Conservation (phyloP, 2,113 vertebrate species). For the Alces alces region DNA sequence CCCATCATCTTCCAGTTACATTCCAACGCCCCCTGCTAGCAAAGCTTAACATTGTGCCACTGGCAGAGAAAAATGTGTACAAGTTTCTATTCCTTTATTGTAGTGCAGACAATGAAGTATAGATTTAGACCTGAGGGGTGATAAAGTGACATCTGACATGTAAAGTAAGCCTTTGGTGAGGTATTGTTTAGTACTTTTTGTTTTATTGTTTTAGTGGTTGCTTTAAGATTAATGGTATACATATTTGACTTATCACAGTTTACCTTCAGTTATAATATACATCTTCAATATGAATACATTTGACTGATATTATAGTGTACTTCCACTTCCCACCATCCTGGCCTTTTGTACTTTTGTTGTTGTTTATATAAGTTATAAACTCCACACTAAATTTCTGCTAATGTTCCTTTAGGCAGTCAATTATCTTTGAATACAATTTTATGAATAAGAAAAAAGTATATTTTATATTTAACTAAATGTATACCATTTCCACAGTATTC, state of each 20-base stretch:
- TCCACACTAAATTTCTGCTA: background rate
- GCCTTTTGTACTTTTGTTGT: background rate
- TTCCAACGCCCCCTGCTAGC: background rate
- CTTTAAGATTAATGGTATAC: background rate
- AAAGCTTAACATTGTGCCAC: background rate
- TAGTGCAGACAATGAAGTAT: background rate
- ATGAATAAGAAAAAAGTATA: background rate
- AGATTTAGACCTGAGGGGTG: background rate
- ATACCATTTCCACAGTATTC: background rate
- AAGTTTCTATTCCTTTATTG: background rate
- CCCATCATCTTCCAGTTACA: background rate
- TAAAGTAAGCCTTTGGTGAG: background rate
- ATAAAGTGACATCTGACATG: background rate
- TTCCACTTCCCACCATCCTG: background rate
- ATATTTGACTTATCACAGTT: background rate
- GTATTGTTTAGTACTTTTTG: background rate
- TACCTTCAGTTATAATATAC: background rate
- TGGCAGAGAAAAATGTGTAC: background rate
- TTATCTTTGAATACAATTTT: background rate
- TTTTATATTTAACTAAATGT: background rate
- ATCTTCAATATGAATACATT: background rate
- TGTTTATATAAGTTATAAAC: background rate
- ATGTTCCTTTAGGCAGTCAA: background rate
- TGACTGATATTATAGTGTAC: background rate
- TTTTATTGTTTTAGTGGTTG: background rate